Conservation (phyloP, 2,888 invertebrate genomes). For the Rhabditophanes sp. region DNA sequence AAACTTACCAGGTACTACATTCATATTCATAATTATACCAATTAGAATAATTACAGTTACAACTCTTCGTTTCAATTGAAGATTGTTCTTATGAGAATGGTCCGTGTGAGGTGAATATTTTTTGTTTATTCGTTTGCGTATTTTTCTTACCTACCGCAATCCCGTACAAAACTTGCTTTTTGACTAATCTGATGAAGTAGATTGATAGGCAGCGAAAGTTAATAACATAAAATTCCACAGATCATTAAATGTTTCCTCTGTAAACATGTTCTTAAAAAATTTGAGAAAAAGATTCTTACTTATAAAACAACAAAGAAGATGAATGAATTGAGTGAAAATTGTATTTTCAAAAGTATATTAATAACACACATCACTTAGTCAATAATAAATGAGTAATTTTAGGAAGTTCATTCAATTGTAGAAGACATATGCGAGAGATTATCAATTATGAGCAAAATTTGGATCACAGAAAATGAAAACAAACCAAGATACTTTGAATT, state of each 20-base stretch:
- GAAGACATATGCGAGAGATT: constrained; percentile 25
- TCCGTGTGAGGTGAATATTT: neutral
- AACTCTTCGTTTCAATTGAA: no score
- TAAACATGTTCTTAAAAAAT: neutral
- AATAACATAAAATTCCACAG: no score
- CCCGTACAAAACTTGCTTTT: constrained; percentile 1
- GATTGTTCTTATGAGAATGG: no score
- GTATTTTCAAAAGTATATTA: neutral
- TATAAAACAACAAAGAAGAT: no score
- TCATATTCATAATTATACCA: no score
- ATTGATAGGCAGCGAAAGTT: neutral
- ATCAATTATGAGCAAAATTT: constrained; percentile 21
- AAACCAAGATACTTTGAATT: constrained; percentile 51
- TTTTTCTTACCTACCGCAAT: constrained; percentile 2
- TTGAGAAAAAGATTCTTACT: neutral
- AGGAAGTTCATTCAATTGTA: constrained; percentile 29
- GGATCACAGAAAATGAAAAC: constrained; percentile 18
- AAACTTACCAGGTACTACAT: no score
- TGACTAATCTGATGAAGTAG: neutral
- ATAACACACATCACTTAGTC: neutral
- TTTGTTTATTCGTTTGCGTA: neutral
- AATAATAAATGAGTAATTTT: no score
- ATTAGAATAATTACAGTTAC: no score
- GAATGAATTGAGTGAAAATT: no score
- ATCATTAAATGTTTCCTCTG: neutral